These are phyloP conservation scores for Caradrina clavipalpis DNA, from an alignment of 2,888 invertebrate genomes.

Conservation along the genomic window DNA sequence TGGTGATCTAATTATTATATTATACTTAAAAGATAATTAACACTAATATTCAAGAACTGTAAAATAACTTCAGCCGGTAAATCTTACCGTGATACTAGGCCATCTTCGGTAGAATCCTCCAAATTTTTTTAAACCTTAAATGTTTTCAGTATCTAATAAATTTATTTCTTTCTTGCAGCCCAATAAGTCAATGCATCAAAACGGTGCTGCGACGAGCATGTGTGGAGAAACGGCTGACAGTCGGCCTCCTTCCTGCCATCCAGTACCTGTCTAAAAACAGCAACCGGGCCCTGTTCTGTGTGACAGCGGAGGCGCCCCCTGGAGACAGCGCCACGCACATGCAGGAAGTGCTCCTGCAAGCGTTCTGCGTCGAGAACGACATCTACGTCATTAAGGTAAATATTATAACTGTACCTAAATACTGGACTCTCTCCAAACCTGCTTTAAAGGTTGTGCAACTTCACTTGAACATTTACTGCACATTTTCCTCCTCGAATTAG, in stretches of 20 bases:
- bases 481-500: conserved; percentile 47
- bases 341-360: conserved; percentile 94
- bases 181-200: conserved; percentile 88
- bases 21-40: neutral
- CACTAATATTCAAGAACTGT: neutral
- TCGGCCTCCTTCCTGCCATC: conserved; percentile 92
- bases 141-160: conserved; percentile 22
- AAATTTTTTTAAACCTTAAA: neutral
- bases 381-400: conserved; percentile 94
- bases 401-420: conserved; percentile 44
- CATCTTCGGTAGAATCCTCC: neutral
- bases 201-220: conserved; percentile 90
- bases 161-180: conserved; percentile 70
- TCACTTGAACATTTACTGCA: conserved; percentile 20
- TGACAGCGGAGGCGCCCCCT: conserved; percentile 92
- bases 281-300: conserved; percentile 92
- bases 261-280: conserved; percentile 91
- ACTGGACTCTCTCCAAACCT: conserved; percentile 36
- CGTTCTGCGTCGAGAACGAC: conserved; percentile 95
- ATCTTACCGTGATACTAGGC: neutral
- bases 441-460: conserved; percentile 51
- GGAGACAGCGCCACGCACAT: conserved; percentile 95
- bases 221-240: conserved; percentile 91
- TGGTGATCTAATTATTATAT: neutral
- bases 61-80: neutral